Evolutionary conservation across 2,113 vertebrate species (phyloP).

Genomic region (Hippotragus niger): DNA sequence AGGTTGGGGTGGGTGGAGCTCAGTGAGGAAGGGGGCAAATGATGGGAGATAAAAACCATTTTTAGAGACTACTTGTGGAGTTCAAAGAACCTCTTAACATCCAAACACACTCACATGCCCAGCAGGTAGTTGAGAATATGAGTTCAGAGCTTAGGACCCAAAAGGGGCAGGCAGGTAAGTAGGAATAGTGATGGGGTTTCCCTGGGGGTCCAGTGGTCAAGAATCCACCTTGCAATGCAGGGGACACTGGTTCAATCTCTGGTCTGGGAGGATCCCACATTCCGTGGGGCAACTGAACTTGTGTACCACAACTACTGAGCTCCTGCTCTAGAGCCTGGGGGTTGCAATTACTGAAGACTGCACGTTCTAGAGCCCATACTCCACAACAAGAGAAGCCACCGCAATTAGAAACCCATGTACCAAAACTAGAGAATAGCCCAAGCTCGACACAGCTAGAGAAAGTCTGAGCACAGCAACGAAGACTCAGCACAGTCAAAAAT

Average conservation of each 20-base stretch:
- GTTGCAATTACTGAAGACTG: neutral
- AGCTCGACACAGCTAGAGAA: neutral
- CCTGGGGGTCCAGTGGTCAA: neutral
- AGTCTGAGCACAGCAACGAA: neutral
- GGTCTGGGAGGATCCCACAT: neutral
- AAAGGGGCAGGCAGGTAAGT: neutral
- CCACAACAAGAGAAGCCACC: neutral
- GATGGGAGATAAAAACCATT: neutral
- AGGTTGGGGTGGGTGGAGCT: neutral
- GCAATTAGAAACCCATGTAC: neutral
- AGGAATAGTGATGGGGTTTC: neutral
- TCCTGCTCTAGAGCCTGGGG: neutral
- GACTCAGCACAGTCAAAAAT: neutral
- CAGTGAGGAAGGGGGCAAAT: neutral
- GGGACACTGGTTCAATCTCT: neutral
- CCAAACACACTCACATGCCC: neutral
- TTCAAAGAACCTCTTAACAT: neutral
- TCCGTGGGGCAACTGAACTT: neutral
- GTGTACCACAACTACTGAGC: neutral
- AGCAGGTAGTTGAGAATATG: neutral
- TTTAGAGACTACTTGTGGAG: neutral
- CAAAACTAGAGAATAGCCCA: neutral
- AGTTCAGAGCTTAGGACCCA: neutral
- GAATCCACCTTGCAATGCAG: neutral
- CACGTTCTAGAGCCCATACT: neutral